Base-by-base conservation (phyloP, 2,888 invertebrate species). In the Gastracanthus pulcherrimus region DNA sequence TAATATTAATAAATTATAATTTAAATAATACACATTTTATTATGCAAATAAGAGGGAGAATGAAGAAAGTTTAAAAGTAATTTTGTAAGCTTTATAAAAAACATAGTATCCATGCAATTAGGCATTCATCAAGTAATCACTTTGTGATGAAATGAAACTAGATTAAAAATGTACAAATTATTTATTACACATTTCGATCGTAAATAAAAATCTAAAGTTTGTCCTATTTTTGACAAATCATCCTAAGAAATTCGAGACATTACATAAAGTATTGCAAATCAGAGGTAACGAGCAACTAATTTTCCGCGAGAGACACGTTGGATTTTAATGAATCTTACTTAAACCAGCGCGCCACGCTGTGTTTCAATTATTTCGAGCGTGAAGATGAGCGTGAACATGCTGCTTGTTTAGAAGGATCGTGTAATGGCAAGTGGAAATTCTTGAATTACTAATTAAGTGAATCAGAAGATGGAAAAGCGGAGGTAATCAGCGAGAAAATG, bases 391-490 rank as follows among this genome's bases (percentile, higher is more conserved):
- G n/a, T n/a, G n/a, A n/a, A 41, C 41, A 66, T 51, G 79, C 26
- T 80, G 74, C 77, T 76, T 82, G 72, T 71, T 71, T 45, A 62
- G 62, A 58, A 26, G 64, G 5, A 62, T 70, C 51, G 41, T 41
- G 67, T 34, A 67, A 69, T 62, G 76, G 60, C 71, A 31, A 58
- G 55, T 60, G 69, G 75, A 80, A 82, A 80, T 69, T 82, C 80
- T 82, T 78, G 82, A 82, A 82, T 80, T 45, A 60, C 29, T 69
- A 82, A 80, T 82, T 51, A 36, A 60, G 41, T 75, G 78, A 78
- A 82, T 82, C 78, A 81, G 74, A 45, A 70, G 51, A 51, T 69
- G 34, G 48, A 36, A 48, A 80, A 29, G 41, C 45, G 26, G 60
- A 71, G 58, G 34, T 76, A 64, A 66, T 51, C 67, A 5, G n/a